Conservation (phyloP, 2,888 invertebrate species). For the Drosophila parthenogenetica region DNA sequence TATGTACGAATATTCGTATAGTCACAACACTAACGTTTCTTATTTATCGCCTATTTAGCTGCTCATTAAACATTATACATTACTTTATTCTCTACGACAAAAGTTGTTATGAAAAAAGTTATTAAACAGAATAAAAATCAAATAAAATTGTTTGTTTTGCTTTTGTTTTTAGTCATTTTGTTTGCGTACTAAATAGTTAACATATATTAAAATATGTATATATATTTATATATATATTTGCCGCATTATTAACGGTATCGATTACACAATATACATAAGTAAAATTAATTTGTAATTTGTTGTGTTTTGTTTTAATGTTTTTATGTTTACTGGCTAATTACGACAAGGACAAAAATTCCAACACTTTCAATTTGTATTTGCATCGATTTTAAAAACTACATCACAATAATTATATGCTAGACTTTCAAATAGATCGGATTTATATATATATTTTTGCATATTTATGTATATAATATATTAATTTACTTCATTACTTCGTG, state of each 20-base stretch:
- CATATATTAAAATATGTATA: slow-evolving; percentile 37
- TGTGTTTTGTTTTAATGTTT: slow-evolving; percentile 30
- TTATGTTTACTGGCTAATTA: slow-evolving; percentile 55
- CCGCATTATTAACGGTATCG: slow-evolving; percentile 25
- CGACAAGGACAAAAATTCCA: slow-evolving; percentile 67
- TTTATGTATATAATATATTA: slow-evolving; percentile 18
- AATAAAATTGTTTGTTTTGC: slow-evolving; percentile 41
- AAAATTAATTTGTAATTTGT: slow-evolving; percentile 45
- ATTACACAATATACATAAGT: slow-evolving; percentile 35
- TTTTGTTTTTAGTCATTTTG: slow-evolving; percentile 51
- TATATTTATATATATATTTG: slow-evolving; percentile 40
- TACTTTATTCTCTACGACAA: slow-evolving; percentile 30
- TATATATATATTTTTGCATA: slow-evolving; percentile 21
- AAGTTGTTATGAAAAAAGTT: slow-evolving; percentile 36
- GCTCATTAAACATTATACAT: slow-evolving; percentile 42
- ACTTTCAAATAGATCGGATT: slow-evolving; percentile 60
- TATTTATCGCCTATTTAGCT: slow-evolving; percentile 55
- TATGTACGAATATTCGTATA: slow-evolving; percentile 53
- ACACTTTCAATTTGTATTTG: slow-evolving; percentile 46
- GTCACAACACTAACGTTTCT: slow-evolving; percentile 77
- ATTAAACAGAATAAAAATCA: slow-evolving; percentile 12
- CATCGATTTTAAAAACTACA: slow-evolving; percentile 79
- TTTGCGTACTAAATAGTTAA: slow-evolving; percentile 72
- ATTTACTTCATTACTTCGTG: slow-evolving; percentile 49
- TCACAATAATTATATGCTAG: slow-evolving; percentile 84